Conservation (phyloP, 2,888 invertebrate species). For the Euplagia quadripunctaria region DNA sequence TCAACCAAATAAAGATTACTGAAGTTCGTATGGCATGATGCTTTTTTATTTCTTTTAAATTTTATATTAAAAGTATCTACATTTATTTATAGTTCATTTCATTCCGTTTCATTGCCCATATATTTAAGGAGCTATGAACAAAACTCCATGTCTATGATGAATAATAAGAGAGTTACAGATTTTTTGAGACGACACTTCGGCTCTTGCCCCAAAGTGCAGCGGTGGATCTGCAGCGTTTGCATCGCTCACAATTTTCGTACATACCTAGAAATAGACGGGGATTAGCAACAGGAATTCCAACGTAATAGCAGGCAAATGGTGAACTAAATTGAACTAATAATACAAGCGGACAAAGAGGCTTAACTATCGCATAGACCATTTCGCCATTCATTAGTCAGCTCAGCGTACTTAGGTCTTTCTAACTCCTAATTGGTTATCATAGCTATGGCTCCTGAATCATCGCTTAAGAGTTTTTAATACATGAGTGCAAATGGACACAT, state of each 20-base stretch:
- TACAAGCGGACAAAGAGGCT: constrained; percentile 44
- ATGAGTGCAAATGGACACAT: background rate
- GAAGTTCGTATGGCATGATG: too few species aligned
- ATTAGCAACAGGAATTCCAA: constrained; percentile 43
- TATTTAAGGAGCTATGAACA: too few species aligned
- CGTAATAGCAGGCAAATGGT: constrained; percentile 51
- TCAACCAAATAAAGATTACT: too few species aligned
- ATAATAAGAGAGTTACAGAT: too few species aligned
- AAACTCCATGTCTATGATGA: too few species aligned
- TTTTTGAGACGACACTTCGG: too few species aligned
- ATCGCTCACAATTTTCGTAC: constrained; percentile 41
- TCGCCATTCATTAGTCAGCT: constrained; percentile 17
- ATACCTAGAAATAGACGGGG: constrained; percentile 29
- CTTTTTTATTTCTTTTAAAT: too few species aligned
- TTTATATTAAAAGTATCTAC: too few species aligned
- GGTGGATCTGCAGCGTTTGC: constrained; percentile 44
- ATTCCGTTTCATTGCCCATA: too few species aligned
- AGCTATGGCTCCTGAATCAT: constrained; percentile 26
- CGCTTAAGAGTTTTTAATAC: background rate
- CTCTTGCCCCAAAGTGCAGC: too few species aligned
- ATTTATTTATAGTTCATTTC: too few species aligned
- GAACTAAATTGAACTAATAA: constrained; percentile 38
- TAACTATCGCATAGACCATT: constrained; percentile 40
- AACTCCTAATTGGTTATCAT: constrained; percentile 33
- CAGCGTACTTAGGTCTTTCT: constrained; percentile 5